Evolutionary conservation across 1,140 invertebrate genomes (phyloP).

Genomic region (Cyphomyrmex costatus): DNA sequence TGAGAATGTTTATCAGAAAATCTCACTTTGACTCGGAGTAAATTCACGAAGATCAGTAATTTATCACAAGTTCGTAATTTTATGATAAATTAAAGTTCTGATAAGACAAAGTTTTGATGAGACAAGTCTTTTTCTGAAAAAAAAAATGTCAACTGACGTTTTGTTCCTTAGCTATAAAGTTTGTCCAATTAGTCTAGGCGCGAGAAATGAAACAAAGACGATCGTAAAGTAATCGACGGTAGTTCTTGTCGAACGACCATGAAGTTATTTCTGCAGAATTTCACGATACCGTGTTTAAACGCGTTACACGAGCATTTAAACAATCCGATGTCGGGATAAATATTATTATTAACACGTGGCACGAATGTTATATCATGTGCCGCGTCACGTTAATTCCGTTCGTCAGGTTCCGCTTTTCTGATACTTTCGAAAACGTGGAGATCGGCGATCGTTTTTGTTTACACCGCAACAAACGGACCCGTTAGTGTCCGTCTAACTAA

Average conservation of each 20-base stretch:
- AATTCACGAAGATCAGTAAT: background rate
- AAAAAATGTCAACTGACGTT: background rate
- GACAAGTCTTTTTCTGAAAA: background rate
- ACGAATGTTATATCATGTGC: slow-evolving; percentile 32
- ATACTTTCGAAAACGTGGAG: slow-evolving; percentile 3
- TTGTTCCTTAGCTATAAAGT: background rate
- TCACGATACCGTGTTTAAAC: slow-evolving; percentile 37
- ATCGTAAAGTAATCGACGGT: slow-evolving; percentile 47
- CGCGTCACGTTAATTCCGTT: slow-evolving; percentile 3
- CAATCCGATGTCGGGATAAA: slow-evolving; percentile 48
- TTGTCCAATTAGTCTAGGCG: background rate
- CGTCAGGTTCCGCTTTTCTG: slow-evolving; percentile 16
- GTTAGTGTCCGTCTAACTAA: slow-evolving; percentile 47
- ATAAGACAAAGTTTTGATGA: background rate
- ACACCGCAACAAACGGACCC: slow-evolving; percentile 38
- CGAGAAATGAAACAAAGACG: slow-evolving; percentile 48
- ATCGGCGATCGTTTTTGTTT: slow-evolving; percentile 13
- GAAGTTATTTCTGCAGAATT: slow-evolving; percentile 66
- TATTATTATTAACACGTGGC: slow-evolving; percentile 66
- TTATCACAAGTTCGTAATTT: slow-evolving; percentile 18
- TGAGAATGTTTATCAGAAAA: background rate
- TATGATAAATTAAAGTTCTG: background rate
- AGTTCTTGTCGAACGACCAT: slow-evolving; percentile 31
- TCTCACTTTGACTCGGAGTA: background rate
- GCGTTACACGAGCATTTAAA: slow-evolving; percentile 36